A percentile compares a stretch with the other conserved stretches of the same genome.
These are phyloP conservation scores for Zoanthus gigantus DNA, from an alignment of 92 coral and sea anemone genomes.

Conservation along the genomic window DNA sequence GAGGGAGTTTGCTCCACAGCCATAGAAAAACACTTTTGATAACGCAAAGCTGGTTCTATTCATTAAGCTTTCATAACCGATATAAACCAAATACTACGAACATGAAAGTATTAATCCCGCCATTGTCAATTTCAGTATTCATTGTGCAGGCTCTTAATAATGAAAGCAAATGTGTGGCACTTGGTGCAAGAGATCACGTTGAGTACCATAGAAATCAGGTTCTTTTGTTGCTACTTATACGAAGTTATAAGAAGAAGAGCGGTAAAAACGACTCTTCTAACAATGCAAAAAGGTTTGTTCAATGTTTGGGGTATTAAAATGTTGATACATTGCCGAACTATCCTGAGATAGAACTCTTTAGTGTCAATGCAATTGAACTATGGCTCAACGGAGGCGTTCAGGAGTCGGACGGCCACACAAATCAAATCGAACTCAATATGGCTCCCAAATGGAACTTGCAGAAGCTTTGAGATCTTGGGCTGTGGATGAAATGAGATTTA, in stretches of 20 bases:
- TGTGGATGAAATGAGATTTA: slow-evolving; percentile 89
- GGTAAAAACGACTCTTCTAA: neutral
- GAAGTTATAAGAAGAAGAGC: neutral
- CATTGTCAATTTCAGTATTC: no score
- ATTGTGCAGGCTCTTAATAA: no score
- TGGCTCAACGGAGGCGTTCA: slow-evolving; percentile 14
- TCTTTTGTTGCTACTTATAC: neutral
- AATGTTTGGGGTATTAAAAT: no score
- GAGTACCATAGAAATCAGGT: neutral
- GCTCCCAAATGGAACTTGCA: slow-evolving; percentile 48
- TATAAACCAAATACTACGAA: neutral
- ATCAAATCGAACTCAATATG: slow-evolving; percentile 24
- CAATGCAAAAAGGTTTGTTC: neutral
- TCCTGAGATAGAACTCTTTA: neutral
- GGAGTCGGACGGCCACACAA: slow-evolving; percentile 10
- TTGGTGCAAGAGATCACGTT: slow-evolving; percentile 13
- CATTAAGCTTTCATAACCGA: slow-evolving; percentile 27
- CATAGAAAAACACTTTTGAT: slow-evolving; percentile 65
- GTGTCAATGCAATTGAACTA: neutral
- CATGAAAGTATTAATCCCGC: no score
- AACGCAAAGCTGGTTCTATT: slow-evolving; percentile 50
- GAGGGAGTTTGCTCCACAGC: slow-evolving; percentile 75
- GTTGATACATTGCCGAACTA: no score
- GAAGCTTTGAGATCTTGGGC: slow-evolving; percentile 86
- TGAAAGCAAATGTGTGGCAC: neutral